These are phyloP conservation scores for Callinectes sapidus DNA, from an alignment of 2,888 invertebrate genomes.

Conservation along the genomic window DNA sequence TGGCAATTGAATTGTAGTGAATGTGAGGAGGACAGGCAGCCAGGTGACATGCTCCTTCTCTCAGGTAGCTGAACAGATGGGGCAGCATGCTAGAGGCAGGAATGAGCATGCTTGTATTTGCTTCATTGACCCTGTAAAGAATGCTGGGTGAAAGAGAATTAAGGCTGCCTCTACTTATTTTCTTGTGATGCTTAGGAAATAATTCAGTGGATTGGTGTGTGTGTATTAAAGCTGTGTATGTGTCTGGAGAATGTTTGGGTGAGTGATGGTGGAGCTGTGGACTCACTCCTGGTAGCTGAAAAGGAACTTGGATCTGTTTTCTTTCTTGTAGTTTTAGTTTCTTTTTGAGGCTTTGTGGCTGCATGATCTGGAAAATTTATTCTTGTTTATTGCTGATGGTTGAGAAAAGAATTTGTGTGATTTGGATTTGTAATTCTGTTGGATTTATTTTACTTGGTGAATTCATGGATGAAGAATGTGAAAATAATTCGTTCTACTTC, in stretches of 20 bases:
- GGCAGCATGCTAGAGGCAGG: not conserved
- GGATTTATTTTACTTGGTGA: too few species aligned
- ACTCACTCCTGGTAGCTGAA: too few species aligned
- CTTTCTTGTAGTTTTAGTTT: too few species aligned
- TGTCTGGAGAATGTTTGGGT: not conserved
- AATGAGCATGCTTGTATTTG: not conserved
- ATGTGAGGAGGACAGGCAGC: not conserved
- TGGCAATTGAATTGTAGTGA: not conserved
- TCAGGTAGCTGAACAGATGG: not conserved
- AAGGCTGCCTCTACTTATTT: not conserved
- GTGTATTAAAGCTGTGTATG: not conserved
- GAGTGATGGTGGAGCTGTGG: not conserved
- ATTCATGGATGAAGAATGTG: too few species aligned
- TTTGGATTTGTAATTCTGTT: too few species aligned
- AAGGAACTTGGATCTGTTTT: too few species aligned
- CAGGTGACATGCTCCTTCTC: not conserved
- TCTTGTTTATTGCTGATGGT: too few species aligned
- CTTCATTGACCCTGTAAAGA: not conserved
- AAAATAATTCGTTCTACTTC: too few species aligned
- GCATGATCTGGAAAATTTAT: too few species aligned
- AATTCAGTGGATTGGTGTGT: not conserved
- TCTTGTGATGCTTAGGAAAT: constrained; percentile 10
- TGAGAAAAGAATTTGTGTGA: too few species aligned
- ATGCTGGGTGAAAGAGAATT: not conserved
- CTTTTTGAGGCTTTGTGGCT: too few species aligned